These are phyloP conservation scores for Drosophila ohnishii DNA, from an alignment of 1,140 invertebrate species.

Conservation along the genomic window DNA sequence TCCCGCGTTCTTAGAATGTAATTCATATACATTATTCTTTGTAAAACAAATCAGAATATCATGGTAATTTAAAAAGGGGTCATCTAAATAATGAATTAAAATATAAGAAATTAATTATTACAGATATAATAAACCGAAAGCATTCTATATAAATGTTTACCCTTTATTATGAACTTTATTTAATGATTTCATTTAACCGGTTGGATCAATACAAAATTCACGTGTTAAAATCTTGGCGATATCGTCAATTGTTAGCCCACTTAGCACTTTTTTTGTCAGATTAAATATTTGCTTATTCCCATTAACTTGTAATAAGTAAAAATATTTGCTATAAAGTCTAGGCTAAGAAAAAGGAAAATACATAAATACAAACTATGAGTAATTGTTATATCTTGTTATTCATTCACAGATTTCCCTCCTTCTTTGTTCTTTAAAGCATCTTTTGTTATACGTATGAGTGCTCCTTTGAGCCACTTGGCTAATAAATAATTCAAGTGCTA, in stretches of 20 bases:
- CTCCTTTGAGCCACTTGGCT: not conserved
- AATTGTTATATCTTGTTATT: not conserved
- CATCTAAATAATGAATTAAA: not conserved
- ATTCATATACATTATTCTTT: too few relatives aligned
- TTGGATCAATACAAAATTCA: constrained; percentile 12
- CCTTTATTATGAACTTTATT: not conserved
- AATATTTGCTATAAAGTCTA: not conserved
- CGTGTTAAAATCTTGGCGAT: constrained; percentile 27
- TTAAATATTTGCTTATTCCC: constrained; percentile 3
- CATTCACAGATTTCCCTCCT: not conserved
- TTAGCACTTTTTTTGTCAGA: constrained; percentile 16
- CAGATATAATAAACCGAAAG: accelerated
- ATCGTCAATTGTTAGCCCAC: constrained; percentile 23
- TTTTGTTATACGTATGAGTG: not conserved
- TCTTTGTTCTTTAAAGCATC: not conserved
- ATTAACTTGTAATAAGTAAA: constrained; percentile 10
- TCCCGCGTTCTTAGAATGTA: too few relatives aligned
- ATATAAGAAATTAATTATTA: not conserved
- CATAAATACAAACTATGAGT: not conserved
- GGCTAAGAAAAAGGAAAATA: too few relatives aligned
- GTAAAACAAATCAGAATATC: too few relatives aligned
- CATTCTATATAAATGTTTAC: not conserved
- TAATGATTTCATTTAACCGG: not conserved
- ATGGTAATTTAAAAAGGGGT: too few relatives aligned
- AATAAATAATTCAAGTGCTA: constrained; percentile 6